Evolutionary conservation across 2,888 invertebrate species (phyloP).

Genomic region (Cryptus viduatorius): DNA sequence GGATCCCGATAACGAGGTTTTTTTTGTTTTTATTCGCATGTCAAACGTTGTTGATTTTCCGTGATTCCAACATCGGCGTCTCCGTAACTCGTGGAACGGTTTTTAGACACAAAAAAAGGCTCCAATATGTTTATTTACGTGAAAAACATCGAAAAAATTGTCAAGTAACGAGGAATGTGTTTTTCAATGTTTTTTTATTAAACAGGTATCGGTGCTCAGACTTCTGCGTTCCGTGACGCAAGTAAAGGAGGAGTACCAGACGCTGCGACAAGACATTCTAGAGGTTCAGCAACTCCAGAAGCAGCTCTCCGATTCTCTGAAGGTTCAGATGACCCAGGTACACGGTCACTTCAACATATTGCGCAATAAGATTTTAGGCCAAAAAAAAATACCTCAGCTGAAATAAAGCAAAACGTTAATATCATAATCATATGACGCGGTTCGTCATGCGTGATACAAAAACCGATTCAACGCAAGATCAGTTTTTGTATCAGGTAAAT

Average conservation of each 20-base stretch:
- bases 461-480: background rate
- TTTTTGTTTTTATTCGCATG: background rate
- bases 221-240: conserved; percentile 91
- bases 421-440: background rate
- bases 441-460: background rate
- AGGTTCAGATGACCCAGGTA: conserved; percentile 90
- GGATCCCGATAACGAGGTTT: conserved; percentile 85
- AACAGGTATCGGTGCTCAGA: conserved; percentile 90
- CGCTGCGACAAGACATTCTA: conserved; percentile 91
- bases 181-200: background rate
- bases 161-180: background rate
- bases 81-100: no score
- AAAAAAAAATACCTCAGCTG: conserved; percentile 78
- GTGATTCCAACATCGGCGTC: no score
- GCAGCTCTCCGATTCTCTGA: conserved; percentile 91
- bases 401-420: conserved; percentile 72
- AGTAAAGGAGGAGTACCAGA: conserved; percentile 92
- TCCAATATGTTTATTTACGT: no score
- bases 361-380: conserved; percentile 89
- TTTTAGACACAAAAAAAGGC: no score
- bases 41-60: no score
- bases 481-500: conserved; percentile 40
- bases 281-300: conserved; percentile 93
- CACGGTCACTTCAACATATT: conserved; percentile 91
- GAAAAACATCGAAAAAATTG: no score